Percentiles rank a stretch among this genome's conserved stretches.
Conservation (phyloP, 2,888 invertebrate species). For the Stictocephala bisonia region DNA sequence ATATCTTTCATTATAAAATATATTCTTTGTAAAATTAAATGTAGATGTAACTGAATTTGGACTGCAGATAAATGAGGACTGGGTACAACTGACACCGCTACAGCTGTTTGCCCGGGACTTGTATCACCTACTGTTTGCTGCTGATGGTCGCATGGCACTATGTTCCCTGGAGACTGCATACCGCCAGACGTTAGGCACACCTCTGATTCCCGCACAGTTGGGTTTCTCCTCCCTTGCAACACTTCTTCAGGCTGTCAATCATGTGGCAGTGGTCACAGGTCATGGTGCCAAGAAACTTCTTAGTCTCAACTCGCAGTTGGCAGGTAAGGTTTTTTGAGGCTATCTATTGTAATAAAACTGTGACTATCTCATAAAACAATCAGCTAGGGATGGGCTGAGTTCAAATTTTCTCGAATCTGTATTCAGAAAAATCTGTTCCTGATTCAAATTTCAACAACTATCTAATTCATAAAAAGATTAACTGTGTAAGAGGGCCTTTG, state of each 20-base stretch:
- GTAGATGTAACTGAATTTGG: too few species aligned
- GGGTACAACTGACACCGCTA: constrained; percentile 64
- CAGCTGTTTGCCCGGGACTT: constrained; percentile 69
- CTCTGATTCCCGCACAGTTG: constrained; percentile 67
- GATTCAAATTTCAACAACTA: too few species aligned
- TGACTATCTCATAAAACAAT: too few species aligned
- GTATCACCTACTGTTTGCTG: constrained; percentile 67
- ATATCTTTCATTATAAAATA: too few species aligned
- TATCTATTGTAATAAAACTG: background rate
- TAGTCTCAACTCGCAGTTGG: constrained; percentile 67
- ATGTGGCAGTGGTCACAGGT: constrained; percentile 66
- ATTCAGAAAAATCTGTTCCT: too few species aligned
- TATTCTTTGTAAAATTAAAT: too few species aligned
- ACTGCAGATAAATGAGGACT: constrained; percentile 62
- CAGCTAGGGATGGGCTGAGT: too few species aligned
- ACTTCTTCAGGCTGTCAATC: constrained; percentile 68
- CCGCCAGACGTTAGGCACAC: constrained; percentile 64
- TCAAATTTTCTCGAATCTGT: too few species aligned
- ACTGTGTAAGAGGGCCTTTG: too few species aligned
- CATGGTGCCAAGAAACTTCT: constrained; percentile 63
- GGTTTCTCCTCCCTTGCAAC: constrained; percentile 68
- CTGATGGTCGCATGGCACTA: constrained; percentile 66
- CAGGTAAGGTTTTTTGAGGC: constrained; percentile 62
- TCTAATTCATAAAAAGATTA: too few species aligned
- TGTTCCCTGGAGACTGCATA: constrained; percentile 65